Percentiles rank a stretch among this genome's conserved stretches.
phyloP scores from a whole-genome alignment of 2,888 invertebrate species.

The Yponomeuta cagnagella region DNA sequence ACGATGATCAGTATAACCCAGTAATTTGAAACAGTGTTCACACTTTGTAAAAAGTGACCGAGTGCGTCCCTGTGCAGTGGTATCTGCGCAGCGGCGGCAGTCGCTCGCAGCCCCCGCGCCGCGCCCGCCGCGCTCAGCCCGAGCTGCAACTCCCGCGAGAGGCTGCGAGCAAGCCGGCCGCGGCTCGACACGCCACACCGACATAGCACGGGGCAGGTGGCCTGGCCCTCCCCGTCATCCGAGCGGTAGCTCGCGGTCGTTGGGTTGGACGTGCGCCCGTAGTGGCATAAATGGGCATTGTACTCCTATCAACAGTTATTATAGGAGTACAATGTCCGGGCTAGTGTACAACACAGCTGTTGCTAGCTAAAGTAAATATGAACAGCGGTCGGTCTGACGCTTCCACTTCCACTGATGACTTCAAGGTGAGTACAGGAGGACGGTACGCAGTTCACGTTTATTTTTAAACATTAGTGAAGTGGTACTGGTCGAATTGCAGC shows the following conservation, averaged over 20 bases:
- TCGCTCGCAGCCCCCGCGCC: background rate
- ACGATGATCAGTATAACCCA: too few species aligned
- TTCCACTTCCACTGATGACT: constrained; percentile 65
- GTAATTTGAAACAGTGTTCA: too few species aligned
- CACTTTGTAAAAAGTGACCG: background rate
- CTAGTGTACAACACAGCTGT: background rate
- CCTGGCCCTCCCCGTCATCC: background rate
- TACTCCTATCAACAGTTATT: background rate
- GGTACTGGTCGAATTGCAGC: constrained; percentile 25
- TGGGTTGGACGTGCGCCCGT: too few species aligned
- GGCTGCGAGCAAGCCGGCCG: too few species aligned
- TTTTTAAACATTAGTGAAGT: too few species aligned
- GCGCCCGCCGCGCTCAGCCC: background rate
- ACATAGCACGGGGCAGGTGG: too few species aligned
- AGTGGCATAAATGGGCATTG: background rate
- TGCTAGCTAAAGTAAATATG: constrained; percentile 31
- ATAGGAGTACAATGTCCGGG: too few species aligned
- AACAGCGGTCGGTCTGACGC: constrained; percentile 55
- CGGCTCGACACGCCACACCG: too few species aligned
- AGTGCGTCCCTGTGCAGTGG: constrained; percentile 6
- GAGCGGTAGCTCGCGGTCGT: too few species aligned
- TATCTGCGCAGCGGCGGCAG: background rate
- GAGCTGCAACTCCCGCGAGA: too few species aligned
- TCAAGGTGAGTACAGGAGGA: constrained; percentile 39
- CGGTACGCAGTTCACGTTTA: too few species aligned